phyloP scores from a whole-genome alignment of 1,140 invertebrate species.

The Pseudomyrmex cubaensis region DNA sequence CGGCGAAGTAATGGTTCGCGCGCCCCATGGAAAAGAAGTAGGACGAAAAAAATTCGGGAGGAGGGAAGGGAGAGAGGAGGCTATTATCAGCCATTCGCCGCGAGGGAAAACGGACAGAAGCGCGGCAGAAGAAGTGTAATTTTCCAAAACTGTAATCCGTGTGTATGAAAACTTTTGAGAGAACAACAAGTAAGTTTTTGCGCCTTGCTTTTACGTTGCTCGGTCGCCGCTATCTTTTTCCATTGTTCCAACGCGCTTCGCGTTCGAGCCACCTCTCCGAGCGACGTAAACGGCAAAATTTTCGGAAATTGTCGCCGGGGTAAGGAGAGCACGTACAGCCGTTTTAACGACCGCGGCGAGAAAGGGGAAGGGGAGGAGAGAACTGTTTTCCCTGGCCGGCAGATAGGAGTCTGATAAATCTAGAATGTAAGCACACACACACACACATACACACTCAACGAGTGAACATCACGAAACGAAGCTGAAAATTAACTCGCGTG shows the following conservation, averaged over 20 bases:
- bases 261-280: slow-evolving; percentile 57
- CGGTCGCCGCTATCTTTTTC: slow-evolving; percentile 37
- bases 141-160: not conserved
- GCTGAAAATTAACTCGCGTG: slow-evolving; percentile 66
- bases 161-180: not conserved
- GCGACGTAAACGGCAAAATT: slow-evolving; percentile 58
- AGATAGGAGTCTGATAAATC: slow-evolving; percentile 83
- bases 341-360: slow-evolving; percentile 76
- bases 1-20: not conserved
- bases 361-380: not conserved
- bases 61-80: no score
- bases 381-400: slow-evolving; percentile 60
- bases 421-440: slow-evolving; percentile 73
- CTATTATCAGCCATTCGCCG: not conserved
- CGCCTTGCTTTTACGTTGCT: no score
- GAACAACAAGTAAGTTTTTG: no score
- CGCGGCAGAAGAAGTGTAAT: not conserved
- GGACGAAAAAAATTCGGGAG: not conserved
- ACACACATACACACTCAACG: slow-evolving; percentile 64
- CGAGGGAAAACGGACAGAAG: not conserved
- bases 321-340: slow-evolving; percentile 77
- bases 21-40: slow-evolving; percentile 2
- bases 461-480: slow-evolving; percentile 62
- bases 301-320: slow-evolving; percentile 78
- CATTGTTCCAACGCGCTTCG: not conserved